phyloP scores from a whole-genome alignment of 2,888 invertebrate genomes.

The Euproctis similis region DNA sequence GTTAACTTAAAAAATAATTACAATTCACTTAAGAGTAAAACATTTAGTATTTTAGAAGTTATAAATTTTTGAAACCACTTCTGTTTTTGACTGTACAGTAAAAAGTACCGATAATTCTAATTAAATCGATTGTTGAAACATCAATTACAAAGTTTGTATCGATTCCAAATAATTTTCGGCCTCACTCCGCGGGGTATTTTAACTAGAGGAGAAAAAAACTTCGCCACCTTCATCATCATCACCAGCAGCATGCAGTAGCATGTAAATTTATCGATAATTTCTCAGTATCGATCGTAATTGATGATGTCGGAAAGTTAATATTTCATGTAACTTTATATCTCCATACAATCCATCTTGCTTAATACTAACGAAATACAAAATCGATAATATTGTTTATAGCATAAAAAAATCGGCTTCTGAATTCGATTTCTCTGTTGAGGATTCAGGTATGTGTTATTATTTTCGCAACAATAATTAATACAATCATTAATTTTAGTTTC shows the following conservation, averaged over 20 bases:
- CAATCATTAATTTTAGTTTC: too few species aligned
- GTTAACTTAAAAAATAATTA: too few species aligned
- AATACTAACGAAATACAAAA: slow-evolving; percentile 11
- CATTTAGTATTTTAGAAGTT: too few species aligned
- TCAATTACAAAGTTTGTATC: slow-evolving; percentile 53
- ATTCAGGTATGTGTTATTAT: too few species aligned
- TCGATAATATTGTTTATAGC: slow-evolving; percentile 2
- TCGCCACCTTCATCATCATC: too few species aligned
- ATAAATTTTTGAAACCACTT: slow-evolving; percentile 8
- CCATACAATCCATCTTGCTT: slow-evolving; percentile 19
- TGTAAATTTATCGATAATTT: slow-evolving; percentile 35
- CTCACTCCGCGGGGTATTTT: slow-evolving; percentile 42
- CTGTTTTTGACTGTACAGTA: slow-evolving; percentile 28
- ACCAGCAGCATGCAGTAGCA: slow-evolving; percentile 50
- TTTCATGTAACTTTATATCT: slow-evolving; percentile 22
- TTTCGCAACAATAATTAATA: too few species aligned
- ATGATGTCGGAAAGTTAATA: slow-evolving; percentile 21
- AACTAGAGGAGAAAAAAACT: slow-evolving; percentile 25
- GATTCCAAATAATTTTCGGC: slow-evolving; percentile 53
- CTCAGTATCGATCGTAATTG: slow-evolving; percentile 29
- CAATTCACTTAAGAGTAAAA: too few species aligned
- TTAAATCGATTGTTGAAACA: slow-evolving; percentile 69
- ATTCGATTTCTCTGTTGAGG: slow-evolving; percentile 2
- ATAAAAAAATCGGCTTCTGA: slow-evolving; percentile 5
- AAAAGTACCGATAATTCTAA: slow-evolving; percentile 65